These are phyloP conservation scores for Callyntrura sp. DNA, from an alignment of 2,888 invertebrate species.

Conservation along the genomic window DNA sequence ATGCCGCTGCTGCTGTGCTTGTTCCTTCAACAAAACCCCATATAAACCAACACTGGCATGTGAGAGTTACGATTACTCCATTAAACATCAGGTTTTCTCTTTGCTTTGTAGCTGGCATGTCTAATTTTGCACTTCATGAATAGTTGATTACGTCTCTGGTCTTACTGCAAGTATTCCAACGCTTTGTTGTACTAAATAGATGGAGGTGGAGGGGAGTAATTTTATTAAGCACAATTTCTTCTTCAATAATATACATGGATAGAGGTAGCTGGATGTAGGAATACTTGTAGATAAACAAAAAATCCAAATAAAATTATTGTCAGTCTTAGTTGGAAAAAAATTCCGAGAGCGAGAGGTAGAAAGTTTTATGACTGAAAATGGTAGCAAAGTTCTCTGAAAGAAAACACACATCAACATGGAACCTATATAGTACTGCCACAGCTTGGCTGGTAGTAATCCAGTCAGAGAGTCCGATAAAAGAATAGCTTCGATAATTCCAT, in stretches of 20 bases:
- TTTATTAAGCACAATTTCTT: constrained; percentile 2
- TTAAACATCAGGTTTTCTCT: constrained; percentile 20
- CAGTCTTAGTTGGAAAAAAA: background rate
- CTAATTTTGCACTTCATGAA: constrained; percentile 58
- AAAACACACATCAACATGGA: no score
- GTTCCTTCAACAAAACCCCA: background rate
- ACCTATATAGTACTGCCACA: no score
- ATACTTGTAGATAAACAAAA: constrained; percentile 7
- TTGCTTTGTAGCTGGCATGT: constrained; percentile 27
- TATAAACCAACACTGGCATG: background rate
- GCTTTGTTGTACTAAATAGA: constrained; percentile 28
- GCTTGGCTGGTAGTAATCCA: no score
- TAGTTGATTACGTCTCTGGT: constrained; percentile 28
- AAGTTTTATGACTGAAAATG: background rate
- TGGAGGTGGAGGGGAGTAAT: constrained; percentile 20
- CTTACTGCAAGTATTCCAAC: background rate
- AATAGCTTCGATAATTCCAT: no score
- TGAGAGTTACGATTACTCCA: constrained; percentile 42
- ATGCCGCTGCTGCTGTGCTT: constrained; percentile 8
- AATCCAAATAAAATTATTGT: background rate
- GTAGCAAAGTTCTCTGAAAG: background rate
- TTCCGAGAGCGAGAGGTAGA: background rate
- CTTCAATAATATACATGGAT: background rate
- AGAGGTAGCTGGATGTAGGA: background rate
- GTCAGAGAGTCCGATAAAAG: no score